Evolutionary conservation across 2,797 vertebrate species (phyloP).

Genomic region (Gila robusta): DNA sequence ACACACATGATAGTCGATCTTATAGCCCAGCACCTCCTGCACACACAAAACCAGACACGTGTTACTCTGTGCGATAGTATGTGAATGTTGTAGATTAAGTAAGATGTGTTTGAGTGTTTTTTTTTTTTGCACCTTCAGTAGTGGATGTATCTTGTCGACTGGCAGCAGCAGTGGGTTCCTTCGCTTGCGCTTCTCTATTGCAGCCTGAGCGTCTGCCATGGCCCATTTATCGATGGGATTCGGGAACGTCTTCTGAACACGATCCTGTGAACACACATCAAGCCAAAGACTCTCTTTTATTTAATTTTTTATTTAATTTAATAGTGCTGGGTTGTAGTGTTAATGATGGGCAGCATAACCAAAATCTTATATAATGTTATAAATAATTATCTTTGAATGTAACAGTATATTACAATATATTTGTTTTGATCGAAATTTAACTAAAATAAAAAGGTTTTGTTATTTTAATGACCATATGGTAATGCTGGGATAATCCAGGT

Average conservation of each 20-base stretch:
- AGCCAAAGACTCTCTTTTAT: background rate
- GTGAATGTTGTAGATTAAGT: background rate
- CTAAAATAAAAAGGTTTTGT: too few species aligned
- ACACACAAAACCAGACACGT: background rate
- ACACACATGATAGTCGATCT: constrained; percentile 95
- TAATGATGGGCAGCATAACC: background rate
- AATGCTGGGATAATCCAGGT: too few species aligned
- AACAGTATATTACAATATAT: too few species aligned
- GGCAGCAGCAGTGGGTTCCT: constrained; percentile 94
- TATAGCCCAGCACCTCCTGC: constrained; percentile 97
- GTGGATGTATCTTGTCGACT: constrained; percentile 98
- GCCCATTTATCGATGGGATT: constrained; percentile 99
- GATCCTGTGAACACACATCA: constrained; percentile 80
- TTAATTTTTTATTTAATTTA: background rate
- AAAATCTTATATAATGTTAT: background rate
- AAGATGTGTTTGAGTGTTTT: background rate
- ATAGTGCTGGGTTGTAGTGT: background rate
- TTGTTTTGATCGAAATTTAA: too few species aligned
- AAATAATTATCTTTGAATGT: background rate
- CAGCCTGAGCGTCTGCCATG: constrained; percentile 93
- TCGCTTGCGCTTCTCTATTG: constrained; percentile 95
- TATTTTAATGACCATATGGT: too few species aligned
- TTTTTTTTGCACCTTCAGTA: constrained; percentile 86
- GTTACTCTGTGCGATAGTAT: background rate
- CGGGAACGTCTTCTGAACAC: constrained; percentile 98